phyloP scores from a whole-genome alignment of 1,140 invertebrate genomes.

The Drepana arcuata region DNA sequence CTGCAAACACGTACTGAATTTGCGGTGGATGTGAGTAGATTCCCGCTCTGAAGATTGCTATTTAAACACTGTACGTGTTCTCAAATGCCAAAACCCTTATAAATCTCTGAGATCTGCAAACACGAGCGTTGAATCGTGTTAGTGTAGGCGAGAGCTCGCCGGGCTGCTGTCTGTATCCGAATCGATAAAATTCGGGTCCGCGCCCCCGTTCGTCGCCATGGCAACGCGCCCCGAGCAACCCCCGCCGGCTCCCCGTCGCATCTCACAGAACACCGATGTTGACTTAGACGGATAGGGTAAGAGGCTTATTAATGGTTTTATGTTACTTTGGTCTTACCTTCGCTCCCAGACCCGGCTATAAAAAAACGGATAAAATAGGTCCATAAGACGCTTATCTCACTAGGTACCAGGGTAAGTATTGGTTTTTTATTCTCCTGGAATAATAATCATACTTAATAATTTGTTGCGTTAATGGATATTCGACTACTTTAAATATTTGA shows the following conservation, averaged over 20 bases:
- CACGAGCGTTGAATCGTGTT: conserved; percentile 61
- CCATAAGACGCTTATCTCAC: too few relatives aligned
- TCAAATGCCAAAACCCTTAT: conserved; percentile 57
- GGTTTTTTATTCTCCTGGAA: too few relatives aligned
- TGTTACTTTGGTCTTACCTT: conserved; percentile 39
- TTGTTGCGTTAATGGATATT: too few relatives aligned
- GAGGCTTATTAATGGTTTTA: conserved; percentile 70
- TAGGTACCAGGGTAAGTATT: too few relatives aligned
- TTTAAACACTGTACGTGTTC: conserved; percentile 41
- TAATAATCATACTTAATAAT: too few relatives aligned
- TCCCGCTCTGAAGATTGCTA: conserved; percentile 19
- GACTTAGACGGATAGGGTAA: conserved; percentile 71
- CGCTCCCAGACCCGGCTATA: too few relatives aligned
- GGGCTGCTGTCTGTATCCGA: conserved; percentile 63
- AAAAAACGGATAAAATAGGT: too few relatives aligned
- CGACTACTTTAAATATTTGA: too few relatives aligned
- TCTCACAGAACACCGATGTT: conserved; percentile 61
- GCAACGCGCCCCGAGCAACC: conserved; percentile 34
- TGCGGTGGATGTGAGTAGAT: neutral
- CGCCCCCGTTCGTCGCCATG: conserved; percentile 57
- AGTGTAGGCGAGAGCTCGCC: conserved; percentile 49
- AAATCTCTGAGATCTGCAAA: conserved; percentile 62
- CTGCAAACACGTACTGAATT: neutral
- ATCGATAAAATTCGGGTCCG: conserved; percentile 70
- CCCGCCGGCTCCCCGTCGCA: conserved; percentile 32